Base-by-base conservation (phyloP, 2,888 invertebrate genomes). In the Entomobrya proxima region DNA sequence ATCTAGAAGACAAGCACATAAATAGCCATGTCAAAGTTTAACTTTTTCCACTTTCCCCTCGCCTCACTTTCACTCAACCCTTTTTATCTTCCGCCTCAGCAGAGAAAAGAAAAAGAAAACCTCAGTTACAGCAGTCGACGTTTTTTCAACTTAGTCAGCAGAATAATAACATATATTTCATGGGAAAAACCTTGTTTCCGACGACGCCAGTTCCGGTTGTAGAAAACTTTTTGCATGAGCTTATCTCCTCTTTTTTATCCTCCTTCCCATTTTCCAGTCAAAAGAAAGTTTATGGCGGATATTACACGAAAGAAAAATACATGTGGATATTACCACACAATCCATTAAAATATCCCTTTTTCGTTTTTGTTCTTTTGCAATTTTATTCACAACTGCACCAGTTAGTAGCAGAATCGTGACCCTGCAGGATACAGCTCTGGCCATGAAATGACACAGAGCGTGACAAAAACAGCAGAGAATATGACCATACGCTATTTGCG, bases 401-500 rank as follows among this genome's bases (percentile, higher is more conserved):
- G 52, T 21, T 44, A 3, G 7, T 47, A 44, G 21, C 15, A 27
- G 24, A 67, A 67, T 3, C 27, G 76, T 58, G 76, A 76, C 76
- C 76, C 58, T 76, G 58, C 27, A 37, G 21, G 37, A 18, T 15
- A 64, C 64, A 44, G 15, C 47, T 21, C 32, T 64, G 78, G 30
- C 78, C 78, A 78, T 78, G 78, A 78, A 78, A 64, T 78, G 78
- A 78, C 78, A 78, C 47, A 47, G 35, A 64, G 78, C 78, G 47
- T 78, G 78, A 78, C 78, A 78, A 11, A 55, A 52, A 32, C 44
- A n/a, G n/a, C n/a, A 78, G 30, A n/a, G 37, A 35, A 40, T 40
- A 78, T 47, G 21, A 32, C 55, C 27, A 27, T 52, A 27, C 13
- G 18, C 32, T 50, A 18, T 67, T 32, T 7, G 50, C 67, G 21